These are phyloP conservation scores for Rhyacichthys aspro DNA, from an alignment of 2,797 vertebrate species.

Conservation along the genomic window DNA sequence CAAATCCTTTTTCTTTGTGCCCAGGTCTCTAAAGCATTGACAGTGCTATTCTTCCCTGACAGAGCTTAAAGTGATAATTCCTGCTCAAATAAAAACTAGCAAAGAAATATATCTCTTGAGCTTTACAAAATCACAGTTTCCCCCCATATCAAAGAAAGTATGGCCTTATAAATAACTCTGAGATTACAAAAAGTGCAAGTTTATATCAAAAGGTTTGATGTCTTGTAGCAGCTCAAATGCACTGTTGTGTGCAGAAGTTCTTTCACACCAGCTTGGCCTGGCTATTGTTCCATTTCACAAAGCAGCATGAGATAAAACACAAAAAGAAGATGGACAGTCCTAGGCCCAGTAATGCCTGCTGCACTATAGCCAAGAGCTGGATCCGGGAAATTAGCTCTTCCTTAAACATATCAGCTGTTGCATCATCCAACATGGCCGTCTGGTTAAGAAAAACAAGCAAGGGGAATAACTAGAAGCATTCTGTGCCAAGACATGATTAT, in stretches of 20 bases:
- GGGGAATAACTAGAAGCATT: not conserved
- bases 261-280: conserved; percentile 7
- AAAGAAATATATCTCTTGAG: conserved; percentile 41
- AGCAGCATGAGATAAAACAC: conserved; percentile 73
- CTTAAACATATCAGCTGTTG: conserved; percentile 86
- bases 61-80: conserved; percentile 48
- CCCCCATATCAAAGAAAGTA: conserved; percentile 43
- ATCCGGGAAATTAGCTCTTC: conserved; percentile 76
- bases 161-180: conserved; percentile 58
- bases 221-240: conserved; percentile 43
- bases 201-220: conserved; percentile 57
- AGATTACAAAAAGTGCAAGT: conserved; percentile 64
- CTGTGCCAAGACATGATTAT: not conserved
- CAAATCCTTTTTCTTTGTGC: conserved; percentile 24
- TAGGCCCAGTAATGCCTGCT: conserved; percentile 73
- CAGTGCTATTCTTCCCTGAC: conserved; percentile 50
- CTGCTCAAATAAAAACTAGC: conserved; percentile 43
- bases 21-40: conserved; percentile 17
- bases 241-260: conserved; percentile 10
- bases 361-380: conserved; percentile 71
- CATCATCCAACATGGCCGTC: conserved; percentile 86
- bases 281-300: conserved; percentile 46
- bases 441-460: conserved; percentile 56
- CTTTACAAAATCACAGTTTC: conserved; percentile 69
- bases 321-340: conserved; percentile 77